Evolutionary conservation across 2,797 vertebrate species (phyloP).

Genomic region (Typhlichthys subterraneus): DNA sequence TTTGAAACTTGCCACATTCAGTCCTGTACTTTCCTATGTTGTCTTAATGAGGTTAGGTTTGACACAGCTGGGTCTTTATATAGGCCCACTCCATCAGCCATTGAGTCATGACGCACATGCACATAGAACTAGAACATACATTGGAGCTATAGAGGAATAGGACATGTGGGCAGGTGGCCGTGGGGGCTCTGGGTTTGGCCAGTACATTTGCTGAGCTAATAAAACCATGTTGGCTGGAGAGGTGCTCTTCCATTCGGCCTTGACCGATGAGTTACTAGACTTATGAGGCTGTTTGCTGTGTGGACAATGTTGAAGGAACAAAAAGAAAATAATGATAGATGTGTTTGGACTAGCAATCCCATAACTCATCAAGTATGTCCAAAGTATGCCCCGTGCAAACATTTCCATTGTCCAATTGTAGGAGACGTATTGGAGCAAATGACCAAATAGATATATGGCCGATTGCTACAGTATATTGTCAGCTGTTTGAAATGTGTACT

Average conservation of each 20-base stretch:
- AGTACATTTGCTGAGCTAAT: slow-evolving; percentile 59
- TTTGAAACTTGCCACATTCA: background rate
- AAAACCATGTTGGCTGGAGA: slow-evolving; percentile 66
- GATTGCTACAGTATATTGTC: slow-evolving; percentile 35
- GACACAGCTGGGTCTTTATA: background rate
- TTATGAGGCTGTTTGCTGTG: slow-evolving; percentile 58
- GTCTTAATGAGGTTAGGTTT: background rate
- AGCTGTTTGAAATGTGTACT: slow-evolving; percentile 41
- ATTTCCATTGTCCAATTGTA: slow-evolving; percentile 45
- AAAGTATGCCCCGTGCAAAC: slow-evolving; percentile 38
- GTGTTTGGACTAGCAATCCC: slow-evolving; percentile 56
- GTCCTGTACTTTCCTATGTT: too few relatives aligned
- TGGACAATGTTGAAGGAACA: slow-evolving; percentile 44
- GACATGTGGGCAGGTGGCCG: slow-evolving; percentile 32
- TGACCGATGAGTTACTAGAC: slow-evolving; percentile 60
- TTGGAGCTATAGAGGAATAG: slow-evolving; percentile 18
- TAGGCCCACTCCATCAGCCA: background rate
- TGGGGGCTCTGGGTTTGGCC: slow-evolving; percentile 38
- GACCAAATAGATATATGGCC: slow-evolving; percentile 51
- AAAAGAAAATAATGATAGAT: slow-evolving; percentile 69
- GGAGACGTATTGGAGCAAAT: slow-evolving; percentile 19
- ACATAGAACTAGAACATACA: background rate
- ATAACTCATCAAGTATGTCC: slow-evolving; percentile 49
- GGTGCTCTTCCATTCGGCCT: slow-evolving; percentile 44
- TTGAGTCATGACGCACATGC: too few relatives aligned